These are phyloP conservation scores for Drosophila ananassae DNA, from an alignment of 1,140 invertebrate genomes.

Conservation along the genomic window DNA sequence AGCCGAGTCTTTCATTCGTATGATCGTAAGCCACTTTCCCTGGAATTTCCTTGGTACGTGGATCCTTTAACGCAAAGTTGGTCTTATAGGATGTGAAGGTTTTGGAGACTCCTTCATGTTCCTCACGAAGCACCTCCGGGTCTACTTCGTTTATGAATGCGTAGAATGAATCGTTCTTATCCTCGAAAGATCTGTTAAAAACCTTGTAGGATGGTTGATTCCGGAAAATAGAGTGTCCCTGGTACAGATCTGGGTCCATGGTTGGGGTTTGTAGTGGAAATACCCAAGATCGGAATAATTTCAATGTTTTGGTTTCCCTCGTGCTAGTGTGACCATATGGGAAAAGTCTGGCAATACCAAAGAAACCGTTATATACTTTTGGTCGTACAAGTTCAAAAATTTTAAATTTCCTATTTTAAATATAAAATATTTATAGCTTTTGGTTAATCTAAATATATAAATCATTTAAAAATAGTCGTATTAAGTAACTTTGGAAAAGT, in stretches of 20 bases:
- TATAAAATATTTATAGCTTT: neutral
- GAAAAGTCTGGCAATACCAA: neutral
- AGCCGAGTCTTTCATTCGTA: neutral
- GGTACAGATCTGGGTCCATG: slow-evolving; percentile 37
- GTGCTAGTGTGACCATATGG: neutral
- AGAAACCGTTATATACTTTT: neutral
- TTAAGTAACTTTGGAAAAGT: no score
- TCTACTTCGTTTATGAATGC: slow-evolving; percentile 58
- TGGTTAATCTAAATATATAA: neutral
- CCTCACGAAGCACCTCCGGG: slow-evolving; percentile 30
- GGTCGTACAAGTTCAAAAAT: no score
- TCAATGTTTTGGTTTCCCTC: neutral
- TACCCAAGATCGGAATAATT: neutral
- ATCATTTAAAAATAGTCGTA: no score
- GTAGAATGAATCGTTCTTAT: slow-evolving; percentile 43
- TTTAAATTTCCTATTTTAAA: neutral
- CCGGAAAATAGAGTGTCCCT: slow-evolving; percentile 37
- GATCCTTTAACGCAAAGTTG: slow-evolving; percentile 29
- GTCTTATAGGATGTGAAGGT: slow-evolving; percentile 39
- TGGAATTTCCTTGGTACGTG: slow-evolving; percentile 45
- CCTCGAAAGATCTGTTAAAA: slow-evolving; percentile 59
- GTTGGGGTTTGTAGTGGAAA: neutral
- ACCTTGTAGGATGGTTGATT: slow-evolving; percentile 59
- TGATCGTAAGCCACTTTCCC: slow-evolving; percentile 19
- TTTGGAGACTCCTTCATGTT: slow-evolving; percentile 12